These are phyloP conservation scores for Idaea biselata DNA, from an alignment of 2,888 invertebrate species.

Conservation along the genomic window DNA sequence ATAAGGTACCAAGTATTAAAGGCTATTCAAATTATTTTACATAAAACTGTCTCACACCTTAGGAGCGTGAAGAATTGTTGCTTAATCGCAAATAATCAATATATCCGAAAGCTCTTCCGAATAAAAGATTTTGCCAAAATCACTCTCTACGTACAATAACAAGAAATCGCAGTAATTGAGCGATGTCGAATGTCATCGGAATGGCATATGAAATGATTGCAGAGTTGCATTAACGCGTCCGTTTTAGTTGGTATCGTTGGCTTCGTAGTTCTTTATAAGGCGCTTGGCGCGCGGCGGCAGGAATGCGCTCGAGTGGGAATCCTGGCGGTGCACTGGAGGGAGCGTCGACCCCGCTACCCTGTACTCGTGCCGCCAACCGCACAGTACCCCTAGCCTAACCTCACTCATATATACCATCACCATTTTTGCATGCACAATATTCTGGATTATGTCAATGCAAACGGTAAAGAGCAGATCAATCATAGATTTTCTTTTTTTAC, in stretches of 20 bases:
- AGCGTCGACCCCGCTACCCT: conserved; percentile 60
- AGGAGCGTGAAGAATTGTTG: background rate
- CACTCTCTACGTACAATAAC: background rate
- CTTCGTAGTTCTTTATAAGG: conserved; percentile 43
- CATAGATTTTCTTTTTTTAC: too few relatives aligned
- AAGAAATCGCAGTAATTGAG: background rate
- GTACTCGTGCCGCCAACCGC: conserved; percentile 32
- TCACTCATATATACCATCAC: conserved; percentile 26
- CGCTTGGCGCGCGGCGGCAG: conserved; percentile 38
- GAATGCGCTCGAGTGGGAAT: conserved; percentile 67
- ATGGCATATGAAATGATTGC: conserved; percentile 1
- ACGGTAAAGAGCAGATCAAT: too few relatives aligned
- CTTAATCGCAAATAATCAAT: background rate
- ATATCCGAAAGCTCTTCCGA: background rate
- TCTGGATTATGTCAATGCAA: background rate
- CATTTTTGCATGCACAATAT: conserved; percentile 17
- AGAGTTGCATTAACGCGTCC: conserved; percentile 20
- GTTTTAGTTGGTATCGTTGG: conserved; percentile 27
- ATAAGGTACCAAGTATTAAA: background rate
- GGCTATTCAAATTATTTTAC: background rate
- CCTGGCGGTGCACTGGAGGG: conserved; percentile 51
- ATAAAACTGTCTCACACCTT: too few relatives aligned
- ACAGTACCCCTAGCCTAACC: conserved; percentile 22
- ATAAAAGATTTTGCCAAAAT: background rate
- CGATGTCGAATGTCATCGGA: background rate